phyloP scores from a whole-genome alignment of 1,140 invertebrate genomes.

The Musca vetustissima region DNA sequence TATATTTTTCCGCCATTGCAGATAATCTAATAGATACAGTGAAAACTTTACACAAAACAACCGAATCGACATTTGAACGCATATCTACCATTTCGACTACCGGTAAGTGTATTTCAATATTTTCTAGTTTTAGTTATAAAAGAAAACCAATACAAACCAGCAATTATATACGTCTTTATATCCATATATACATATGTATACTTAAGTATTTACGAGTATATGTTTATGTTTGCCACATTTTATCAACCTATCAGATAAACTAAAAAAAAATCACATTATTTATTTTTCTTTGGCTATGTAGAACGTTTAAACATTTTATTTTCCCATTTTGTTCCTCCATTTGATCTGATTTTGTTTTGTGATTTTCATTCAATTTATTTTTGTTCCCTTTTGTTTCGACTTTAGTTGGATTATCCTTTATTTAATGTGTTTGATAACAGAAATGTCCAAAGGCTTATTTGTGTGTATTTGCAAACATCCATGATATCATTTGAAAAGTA shows the following conservation, averaged over 20 bases:
- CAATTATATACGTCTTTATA: constrained; percentile 24
- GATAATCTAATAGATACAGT: constrained; percentile 37
- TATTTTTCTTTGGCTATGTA: constrained; percentile 22
- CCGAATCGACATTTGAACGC: constrained; percentile 51
- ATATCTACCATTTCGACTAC: constrained; percentile 51
- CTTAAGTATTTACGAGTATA: neutral
- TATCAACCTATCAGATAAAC: neutral
- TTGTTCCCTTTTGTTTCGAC: constrained; percentile 34
- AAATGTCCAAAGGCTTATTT: constrained; percentile 48
- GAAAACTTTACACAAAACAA: constrained; percentile 47
- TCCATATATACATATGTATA: neutral
- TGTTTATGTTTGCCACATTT: constrained; percentile 11
- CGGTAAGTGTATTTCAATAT: constrained; percentile 40
- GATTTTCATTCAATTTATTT: constrained; percentile 28
- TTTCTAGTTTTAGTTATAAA: neutral
- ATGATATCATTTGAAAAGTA: constrained; percentile 33
- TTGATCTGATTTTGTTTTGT: constrained; percentile 3
- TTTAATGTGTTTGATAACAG: constrained; percentile 25
- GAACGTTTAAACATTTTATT: constrained; percentile 1
- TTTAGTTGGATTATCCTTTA: neutral
- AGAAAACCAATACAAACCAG: neutral
- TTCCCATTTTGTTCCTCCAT: neutral
- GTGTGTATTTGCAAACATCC: constrained; percentile 45
- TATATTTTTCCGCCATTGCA: neutral
- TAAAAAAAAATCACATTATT: constrained; percentile 9